Evolutionary conservation across 2,113 vertebrate species (phyloP), one percentile per base, ranked within the genome.

Genomic region (Plecturocebus donacophilus): DNA sequence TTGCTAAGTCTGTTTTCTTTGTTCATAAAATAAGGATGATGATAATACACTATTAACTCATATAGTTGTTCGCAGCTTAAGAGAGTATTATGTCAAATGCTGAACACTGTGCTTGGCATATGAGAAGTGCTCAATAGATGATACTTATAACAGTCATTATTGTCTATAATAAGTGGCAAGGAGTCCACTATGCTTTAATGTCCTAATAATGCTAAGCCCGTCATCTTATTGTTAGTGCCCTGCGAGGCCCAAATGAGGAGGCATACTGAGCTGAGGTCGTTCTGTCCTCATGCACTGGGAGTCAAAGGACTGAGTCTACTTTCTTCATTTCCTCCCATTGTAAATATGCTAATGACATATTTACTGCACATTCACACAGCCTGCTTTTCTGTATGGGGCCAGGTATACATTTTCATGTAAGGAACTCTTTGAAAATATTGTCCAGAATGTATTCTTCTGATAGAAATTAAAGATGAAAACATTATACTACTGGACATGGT

Each of bases 331-430:
- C 30, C 11, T 79, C 38, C 47, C 35, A 20, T 30, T n/a, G 17
- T 11, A 20, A 83, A 38, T 9, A 11, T 4, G 1, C 68, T 20
- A 38, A 8, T 0, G 19, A 38, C 40, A 23, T 1, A 12, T 27
- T 3, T 3, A 12, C 45, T 2, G 13, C 45, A 73, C 35, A 12
- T 61, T 30, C 32, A 8, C 3, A 27, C 45, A 25, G 6, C 58
- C 38, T 21, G 23, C 61, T 56, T 32, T 45, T 80, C 52, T 80
- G 8, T 27, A 3, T 45, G 71, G 14, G n/a, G 27, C 14, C 61
- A 45, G 56, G 66, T 45, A 25, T 19, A 71, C 30, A 23, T 64
- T 64, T 73, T 56, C 10, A 54, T 5, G 5, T 42, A 32, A 56
- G 61, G 17, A 56, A 17, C 71, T 54, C 71, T 80, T 10, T 45